Evolutionary conservation across 1,140 invertebrate species (phyloP), one percentile per base, ranked within the genome.

Genomic region (Solenopsis invicta): DNA sequence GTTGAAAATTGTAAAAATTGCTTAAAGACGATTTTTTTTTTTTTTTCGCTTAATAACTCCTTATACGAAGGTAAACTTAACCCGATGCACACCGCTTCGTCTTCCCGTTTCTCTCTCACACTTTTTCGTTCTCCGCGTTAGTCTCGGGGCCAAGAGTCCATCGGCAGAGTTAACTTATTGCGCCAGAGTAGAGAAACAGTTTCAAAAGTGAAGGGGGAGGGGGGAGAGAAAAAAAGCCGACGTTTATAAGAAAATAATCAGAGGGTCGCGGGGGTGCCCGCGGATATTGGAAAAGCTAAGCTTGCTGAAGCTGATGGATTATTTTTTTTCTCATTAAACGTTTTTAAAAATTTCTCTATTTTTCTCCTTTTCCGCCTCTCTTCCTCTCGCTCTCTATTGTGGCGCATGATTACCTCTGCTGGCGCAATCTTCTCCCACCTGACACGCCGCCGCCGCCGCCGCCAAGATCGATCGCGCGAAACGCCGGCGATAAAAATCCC

Each of bases 1-100:
- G 34, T 89, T 92, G 90, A 90, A 92, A 92, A 93, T 91, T 85
- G 93, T 93, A 92, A 91, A 93, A 93, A 93, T 92, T 80, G 87
- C 82, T 91, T 90, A 89, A 89, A 82, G 90, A 71, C 56, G 88
- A 24, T 61, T 61, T 76, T 21, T 9, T 41, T 21, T n/a, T 72
- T 71, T 86, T 86, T 29, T 29, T 86, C 62, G 77, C 52, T 74
- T 69, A 61, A 56, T 69, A 76, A 78, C 61, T 74, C 59, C 71
- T 87, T 80, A 81, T 69, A 82, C 71, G 62, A 86, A 71, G 74
- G 12, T 80, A 80, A 85, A 78, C 59, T 67, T 89, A 72, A 77
- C 52, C 50, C 61, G 62, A 62, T 75, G 62, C 41, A 50, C 52
- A 9, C 34, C 34, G 54, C 24, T 45, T 62, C 9, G 29, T 78